Evolutionary conservation across 2,888 invertebrate genomes (phyloP), one percentile per base, ranked within the genome.

Genomic region (Drosophila nr. medialis): DNA sequence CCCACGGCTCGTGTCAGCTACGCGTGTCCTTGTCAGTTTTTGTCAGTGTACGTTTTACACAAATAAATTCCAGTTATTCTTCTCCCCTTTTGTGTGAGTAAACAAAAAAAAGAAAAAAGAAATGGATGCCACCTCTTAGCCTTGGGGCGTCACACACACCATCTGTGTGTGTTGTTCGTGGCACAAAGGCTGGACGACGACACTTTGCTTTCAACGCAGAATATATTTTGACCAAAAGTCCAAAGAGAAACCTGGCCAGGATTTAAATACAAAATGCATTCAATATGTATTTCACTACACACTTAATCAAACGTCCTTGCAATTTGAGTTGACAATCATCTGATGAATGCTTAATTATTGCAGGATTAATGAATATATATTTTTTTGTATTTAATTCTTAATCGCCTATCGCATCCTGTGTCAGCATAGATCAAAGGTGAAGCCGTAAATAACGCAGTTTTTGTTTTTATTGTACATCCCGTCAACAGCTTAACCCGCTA

Each of bases 21-120:
- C 65, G 68, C 48, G 34, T 65, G 42, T 61, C 60, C 50, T 78
- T 77, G 71, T 69, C 66, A 53, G 49, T 51, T 74, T 64, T 59
- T 69, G 56, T 55, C 83, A 74, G 73, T 79, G 79, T 78, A 73
- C 73, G 86, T 83, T 90, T 88, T 77, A 86, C 83, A 87, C 84
- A 89, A 91, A 92, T 91, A 87, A 87, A 83, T 81, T 81, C 61
- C 79, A 75, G 72, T 50, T 51, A 21, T 55, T 40, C 27, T 30
- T 30, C 29, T 42, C 49, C 50, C 61, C 34, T 50, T 55, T 38
- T 53, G 61, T 62, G n/a, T 24, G 24, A 50, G 40, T 50, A 72
- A 30, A 61, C 0, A 34, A 8, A 53, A 15, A 15, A 53, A n/a
- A 10, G n/a, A 2, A 15, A 21, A 4, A 32, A 7, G 4, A 70